Evolutionary conservation across 2,888 invertebrate genomes (phyloP), one percentile per base, ranked within the genome.

Genomic region (Torymus auratus): DNA sequence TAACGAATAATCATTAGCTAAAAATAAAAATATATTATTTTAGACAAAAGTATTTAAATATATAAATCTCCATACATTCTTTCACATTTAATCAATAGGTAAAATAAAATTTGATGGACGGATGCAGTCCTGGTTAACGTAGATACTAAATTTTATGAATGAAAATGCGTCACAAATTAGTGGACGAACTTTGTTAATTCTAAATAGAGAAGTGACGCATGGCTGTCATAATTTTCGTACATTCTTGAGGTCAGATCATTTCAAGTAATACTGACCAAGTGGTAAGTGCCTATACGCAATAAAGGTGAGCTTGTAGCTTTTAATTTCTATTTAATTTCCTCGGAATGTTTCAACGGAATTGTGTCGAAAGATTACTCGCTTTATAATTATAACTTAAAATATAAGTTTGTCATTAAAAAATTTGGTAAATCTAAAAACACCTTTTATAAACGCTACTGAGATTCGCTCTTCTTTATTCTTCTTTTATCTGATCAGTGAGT

Each of bases 231-330:
- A 53, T 23, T 67, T 58, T 55, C 17, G 41, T 23, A 73, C 70
- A 72, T 62, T 56, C 77, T 80, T 67, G 70, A 73, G 74, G 80
- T 84, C 85, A 84, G 83, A 84, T 84, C 82, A 84, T 81, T 64
- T 70, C 62, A 82, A 83, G 83, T 83, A 85, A 85, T 84, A 84
- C 84, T 84, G 84, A 85, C 83, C 84, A 81, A 78, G 62, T 73
- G 68, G 73, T 72, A 69, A 82, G 78, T 83, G 72, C 55, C 67
- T 82, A 79, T 65, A 77, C 61, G 52, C 20, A 56, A 58, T 71
- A 76, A 75, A 61, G 72, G 55, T 68, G 72, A 77, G 50, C 2
- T 62, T 70, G 41, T 10, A 72, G 56, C 60, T 71, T 71, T 74
- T 12, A 41, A 60, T 55, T 67, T 71, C 78, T 71, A 50, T 56